A percentile compares a stretch with the other conserved stretches of the same genome.
Evolutionary conservation across 2,113 vertebrate species (phyloP).

Genomic region (Hyperopisus bebe): DNA sequence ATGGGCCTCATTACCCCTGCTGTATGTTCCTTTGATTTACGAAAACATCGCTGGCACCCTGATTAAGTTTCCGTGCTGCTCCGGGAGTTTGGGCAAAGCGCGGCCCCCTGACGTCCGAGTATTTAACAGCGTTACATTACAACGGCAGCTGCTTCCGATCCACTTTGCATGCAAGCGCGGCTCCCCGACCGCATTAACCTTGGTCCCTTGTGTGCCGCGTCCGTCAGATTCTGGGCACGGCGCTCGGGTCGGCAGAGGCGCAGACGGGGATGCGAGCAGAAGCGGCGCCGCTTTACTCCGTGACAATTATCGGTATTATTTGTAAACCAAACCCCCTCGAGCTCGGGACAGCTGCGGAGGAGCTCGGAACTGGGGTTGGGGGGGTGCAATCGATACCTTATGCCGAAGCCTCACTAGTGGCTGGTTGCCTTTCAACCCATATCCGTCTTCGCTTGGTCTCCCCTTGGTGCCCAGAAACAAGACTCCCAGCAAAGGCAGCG

Average conservation of each 20-base stretch:
- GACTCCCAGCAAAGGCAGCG: conserved; percentile 23
- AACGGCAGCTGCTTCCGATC: neutral
- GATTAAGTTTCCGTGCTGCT: conserved; percentile 6
- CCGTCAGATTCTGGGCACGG: neutral
- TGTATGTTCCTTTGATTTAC: conserved; percentile 17
- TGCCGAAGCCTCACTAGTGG: conserved; percentile 29
- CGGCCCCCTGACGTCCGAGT: neutral
- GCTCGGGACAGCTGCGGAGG: neutral
- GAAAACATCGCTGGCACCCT: neutral
- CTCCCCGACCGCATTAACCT: conserved; percentile 1
- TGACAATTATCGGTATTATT: neutral
- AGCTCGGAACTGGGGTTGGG: neutral
- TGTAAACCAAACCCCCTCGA: neutral
- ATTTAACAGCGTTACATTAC: neutral
- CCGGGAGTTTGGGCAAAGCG: neutral
- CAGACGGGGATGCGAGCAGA: neutral
- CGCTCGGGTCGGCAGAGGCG: neutral
- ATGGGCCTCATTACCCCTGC: neutral
- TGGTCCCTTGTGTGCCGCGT: neutral
- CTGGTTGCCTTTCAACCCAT: conserved; percentile 19
- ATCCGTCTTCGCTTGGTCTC: conserved; percentile 21
- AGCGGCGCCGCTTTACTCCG: neutral
- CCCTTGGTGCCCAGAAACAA: conserved; percentile 20
- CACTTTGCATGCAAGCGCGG: neutral
- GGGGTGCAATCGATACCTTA: conserved; percentile 19